Conservation (phyloP, 2,113 vertebrate species). For the Lophochroa leadbeateri region DNA sequence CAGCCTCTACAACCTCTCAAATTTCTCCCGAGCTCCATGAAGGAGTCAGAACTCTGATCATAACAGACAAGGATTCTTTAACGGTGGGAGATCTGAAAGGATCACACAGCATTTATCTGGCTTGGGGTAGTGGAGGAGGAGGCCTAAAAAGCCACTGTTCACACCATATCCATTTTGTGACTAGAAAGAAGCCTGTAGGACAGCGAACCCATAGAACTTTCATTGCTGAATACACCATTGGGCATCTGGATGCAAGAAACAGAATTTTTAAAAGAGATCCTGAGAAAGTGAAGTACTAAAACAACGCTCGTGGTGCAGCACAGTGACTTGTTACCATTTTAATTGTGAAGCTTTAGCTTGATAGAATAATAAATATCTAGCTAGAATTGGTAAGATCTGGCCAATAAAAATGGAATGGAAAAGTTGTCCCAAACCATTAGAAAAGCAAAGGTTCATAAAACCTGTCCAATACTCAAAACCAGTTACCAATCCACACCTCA, state of each 20-base stretch:
- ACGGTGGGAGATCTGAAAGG: background rate
- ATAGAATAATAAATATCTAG: background rate
- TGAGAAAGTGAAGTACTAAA: background rate
- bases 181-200: background rate
- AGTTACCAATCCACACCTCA: background rate
- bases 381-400: background rate
- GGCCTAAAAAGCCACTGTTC: background rate
- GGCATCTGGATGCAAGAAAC: background rate
- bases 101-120: background rate
- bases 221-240: background rate
- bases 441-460: background rate
- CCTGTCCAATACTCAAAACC: background rate
- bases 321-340: accelerated
- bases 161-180: background rate
- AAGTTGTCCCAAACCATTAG: background rate
- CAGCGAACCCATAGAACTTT: background rate
- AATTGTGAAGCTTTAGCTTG: background rate
- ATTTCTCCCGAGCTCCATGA: background rate
- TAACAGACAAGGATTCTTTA: background rate
- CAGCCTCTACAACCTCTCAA: background rate
- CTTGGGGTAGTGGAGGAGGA: background rate
- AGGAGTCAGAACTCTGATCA: background rate
- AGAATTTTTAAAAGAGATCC: background rate
- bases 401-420: background rate
- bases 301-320: background rate